Evolutionary conservation across 2,113 vertebrate genomes (phyloP).

Genomic region (Scolopax mira): DNA sequence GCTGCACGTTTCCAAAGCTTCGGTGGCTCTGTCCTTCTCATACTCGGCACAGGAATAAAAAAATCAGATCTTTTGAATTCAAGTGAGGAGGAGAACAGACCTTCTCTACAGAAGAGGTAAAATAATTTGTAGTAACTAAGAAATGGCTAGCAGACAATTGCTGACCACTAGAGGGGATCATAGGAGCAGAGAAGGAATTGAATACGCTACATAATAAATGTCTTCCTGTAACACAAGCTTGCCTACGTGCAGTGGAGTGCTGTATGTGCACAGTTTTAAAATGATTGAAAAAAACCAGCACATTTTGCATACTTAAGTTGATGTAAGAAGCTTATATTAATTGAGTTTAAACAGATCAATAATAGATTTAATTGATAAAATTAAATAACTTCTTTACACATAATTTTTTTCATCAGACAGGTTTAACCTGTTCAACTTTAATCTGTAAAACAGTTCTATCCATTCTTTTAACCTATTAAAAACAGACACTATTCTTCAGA

Average conservation of each 20-base stretch:
- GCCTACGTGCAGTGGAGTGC: background rate
- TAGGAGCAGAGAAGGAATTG: background rate
- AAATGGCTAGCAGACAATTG: background rate
- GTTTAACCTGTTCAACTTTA: background rate
- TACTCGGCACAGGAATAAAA: background rate
- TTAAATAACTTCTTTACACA: background rate
- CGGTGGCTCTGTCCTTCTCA: background rate
- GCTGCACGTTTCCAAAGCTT: background rate
- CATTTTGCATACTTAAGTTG: background rate
- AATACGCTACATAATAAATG: background rate
- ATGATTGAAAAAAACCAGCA: background rate
- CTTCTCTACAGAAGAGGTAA: background rate
- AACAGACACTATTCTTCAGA: background rate
- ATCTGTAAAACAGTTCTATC: background rate
- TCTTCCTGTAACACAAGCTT: background rate
- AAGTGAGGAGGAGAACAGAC: background rate
- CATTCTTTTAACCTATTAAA: background rate
- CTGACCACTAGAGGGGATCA: slow-evolving; percentile 54
- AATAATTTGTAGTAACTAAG: background rate
- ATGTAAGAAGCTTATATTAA: background rate
- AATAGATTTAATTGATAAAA: background rate
- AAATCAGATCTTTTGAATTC: background rate
- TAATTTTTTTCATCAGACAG: background rate
- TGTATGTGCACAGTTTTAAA: background rate
- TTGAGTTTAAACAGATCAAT: background rate